phyloP scores from a whole-genome alignment of 2,113 vertebrate species.

The Nanorana parkeri region DNA sequence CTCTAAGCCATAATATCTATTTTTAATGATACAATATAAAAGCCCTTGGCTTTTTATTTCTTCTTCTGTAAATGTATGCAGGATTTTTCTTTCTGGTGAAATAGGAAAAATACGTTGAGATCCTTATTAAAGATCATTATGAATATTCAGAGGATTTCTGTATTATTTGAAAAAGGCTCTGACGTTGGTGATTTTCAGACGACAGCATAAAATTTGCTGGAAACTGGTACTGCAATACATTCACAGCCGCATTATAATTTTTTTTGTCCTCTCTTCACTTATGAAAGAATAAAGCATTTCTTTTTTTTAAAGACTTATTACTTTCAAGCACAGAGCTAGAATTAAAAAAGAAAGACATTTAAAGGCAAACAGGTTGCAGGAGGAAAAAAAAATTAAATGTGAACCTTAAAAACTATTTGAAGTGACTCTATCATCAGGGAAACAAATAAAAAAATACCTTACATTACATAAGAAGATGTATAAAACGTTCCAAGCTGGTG shows the following conservation, averaged over 20 bases:
- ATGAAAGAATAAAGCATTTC: too few species aligned
- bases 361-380: too few species aligned
- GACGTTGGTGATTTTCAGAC: background rate
- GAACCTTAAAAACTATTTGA: too few species aligned
- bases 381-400: too few species aligned
- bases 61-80: background rate
- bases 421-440: too few species aligned
- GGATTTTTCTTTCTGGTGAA: slow-evolving; percentile 1
- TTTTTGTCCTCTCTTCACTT: too few species aligned
- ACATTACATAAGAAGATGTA: too few species aligned
- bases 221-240: background rate
- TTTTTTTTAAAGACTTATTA: too few species aligned
- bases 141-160: slow-evolving; percentile 8
- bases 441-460: too few species aligned
- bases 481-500: too few species aligned
- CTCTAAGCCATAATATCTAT: slow-evolving; percentile 17
- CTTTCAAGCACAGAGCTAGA: too few species aligned
- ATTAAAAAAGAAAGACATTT: too few species aligned
- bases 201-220: background rate
- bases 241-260: background rate
- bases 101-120: background rate
- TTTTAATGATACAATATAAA: slow-evolving; percentile 37
- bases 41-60: background rate
- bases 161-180: slow-evolving; percentile 1
- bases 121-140: slow-evolving; percentile 11